Base-by-base conservation (phyloP, 2,113 vertebrate species). In the Atrichornis clamosus region DNA sequence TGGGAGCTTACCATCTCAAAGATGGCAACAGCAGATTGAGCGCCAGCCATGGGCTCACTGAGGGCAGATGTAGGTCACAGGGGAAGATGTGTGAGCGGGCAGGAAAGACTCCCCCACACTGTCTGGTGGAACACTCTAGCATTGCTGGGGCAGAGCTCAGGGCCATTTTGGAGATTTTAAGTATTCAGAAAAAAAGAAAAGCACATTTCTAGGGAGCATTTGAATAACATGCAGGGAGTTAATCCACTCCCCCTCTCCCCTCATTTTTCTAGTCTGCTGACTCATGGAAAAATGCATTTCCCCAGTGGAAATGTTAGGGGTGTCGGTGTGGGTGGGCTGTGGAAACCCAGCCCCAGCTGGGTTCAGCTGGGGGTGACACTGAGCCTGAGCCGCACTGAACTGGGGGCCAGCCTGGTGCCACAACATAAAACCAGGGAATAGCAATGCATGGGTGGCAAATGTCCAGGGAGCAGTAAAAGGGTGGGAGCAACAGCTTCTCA, bases 1-100 rank as follows among this genome's bases (percentile, higher is more conserved):
- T 42, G 6, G 11, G 63, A 53, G 32, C n/a, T 80, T 1, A 0
- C 0, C 0, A 9, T 68, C 72, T 46, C 18, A 33, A 21, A 69
- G 44, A 41, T 74, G 68, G 21, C 21, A 64, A 1, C 21, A 56
- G 80, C 55, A 64, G 72, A 18, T 4, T 5, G 2, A 50, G 42
- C 9, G n/a, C 21, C 18, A 30, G 16, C 60, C 4, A 0, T 50
- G 58, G 27, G 35, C 10, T 80, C 58, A 24, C 23, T 16, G 35
- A 55, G 47, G 24, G 30, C 58, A 67, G 30, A 21, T 7, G 6
- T 7, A 32, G n/a, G 35, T 70, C 39, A 63, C 12, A 33, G 35
- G 13, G 10, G 23, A 56, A 82, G 28, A 23, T 11, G 16, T 2
- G 0, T 55, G 41, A 60, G 16, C 27, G 41, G 53, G 44, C 35